Conservation (phyloP, 2,888 invertebrate genomes). For the Ennomos quercinarius region DNA sequence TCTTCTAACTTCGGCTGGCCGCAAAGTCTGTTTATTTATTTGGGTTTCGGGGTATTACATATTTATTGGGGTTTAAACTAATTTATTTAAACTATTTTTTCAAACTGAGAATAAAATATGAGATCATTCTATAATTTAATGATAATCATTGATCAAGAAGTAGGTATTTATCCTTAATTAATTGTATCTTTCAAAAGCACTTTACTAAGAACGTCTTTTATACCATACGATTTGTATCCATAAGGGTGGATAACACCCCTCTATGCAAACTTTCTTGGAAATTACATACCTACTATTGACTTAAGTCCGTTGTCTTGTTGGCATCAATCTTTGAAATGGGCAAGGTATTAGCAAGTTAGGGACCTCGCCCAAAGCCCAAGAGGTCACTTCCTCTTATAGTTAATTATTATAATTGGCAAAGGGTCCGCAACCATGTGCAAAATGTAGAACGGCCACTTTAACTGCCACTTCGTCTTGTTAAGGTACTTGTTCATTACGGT, state of each 20-base stretch:
- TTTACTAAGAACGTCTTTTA: too few species aligned
- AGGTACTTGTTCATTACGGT: constrained; percentile 36
- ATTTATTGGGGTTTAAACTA: too few species aligned
- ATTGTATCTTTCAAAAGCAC: neutral
- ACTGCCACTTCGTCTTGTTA: constrained; percentile 40
- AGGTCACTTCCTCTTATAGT: constrained; percentile 82
- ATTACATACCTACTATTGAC: constrained; percentile 63
- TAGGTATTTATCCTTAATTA: neutral
- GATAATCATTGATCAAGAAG: too few species aligned
- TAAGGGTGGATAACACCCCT: constrained; percentile 30
- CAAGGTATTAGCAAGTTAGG: constrained; percentile 71
- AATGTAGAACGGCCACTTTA: constrained; percentile 40
- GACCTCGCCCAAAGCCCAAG: constrained; percentile 67
- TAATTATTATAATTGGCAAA: constrained; percentile 81
- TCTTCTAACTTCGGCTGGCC: too few species aligned
- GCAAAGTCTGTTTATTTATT: too few species aligned
- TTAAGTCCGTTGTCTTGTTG: constrained; percentile 78
- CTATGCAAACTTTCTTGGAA: constrained; percentile 64
- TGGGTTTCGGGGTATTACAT: too few species aligned
- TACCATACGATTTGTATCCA: constrained; percentile 1
- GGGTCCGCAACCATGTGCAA: constrained; percentile 40
- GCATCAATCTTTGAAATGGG: constrained; percentile 81
- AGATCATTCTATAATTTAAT: too few species aligned
- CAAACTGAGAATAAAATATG: too few species aligned
- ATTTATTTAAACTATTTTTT: too few species aligned